A percentile compares a stretch with the other conserved stretches of the same genome.
Conservation (phyloP, 2,888 invertebrate genomes). For the Sepioteuthis lessoniana region DNA sequence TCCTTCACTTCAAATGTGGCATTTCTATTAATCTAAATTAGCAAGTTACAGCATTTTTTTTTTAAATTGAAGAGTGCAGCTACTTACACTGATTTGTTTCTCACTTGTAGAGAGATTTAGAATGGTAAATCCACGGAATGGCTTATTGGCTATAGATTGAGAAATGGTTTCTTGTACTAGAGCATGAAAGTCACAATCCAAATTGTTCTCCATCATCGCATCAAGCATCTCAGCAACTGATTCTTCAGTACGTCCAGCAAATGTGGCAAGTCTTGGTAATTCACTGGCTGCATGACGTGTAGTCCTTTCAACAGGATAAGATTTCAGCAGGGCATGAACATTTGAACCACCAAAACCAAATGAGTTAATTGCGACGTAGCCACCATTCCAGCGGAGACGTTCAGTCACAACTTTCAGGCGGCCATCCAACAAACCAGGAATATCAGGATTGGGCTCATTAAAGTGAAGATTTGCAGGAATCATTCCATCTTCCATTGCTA, state of each 20-base stretch:
- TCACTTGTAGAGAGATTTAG: conserved; percentile 78
- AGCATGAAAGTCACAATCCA: conserved; percentile 69
- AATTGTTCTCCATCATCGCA: conserved; percentile 80
- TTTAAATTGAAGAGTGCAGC: too few species aligned
- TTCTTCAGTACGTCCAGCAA: conserved; percentile 89
- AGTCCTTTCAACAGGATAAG: conserved; percentile 69
- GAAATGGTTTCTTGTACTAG: conserved; percentile 69
- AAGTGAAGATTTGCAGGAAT: conserved; percentile 95
- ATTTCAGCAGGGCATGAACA: conserved; percentile 76
- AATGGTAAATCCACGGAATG: conserved; percentile 87
- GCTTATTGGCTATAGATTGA: conserved; percentile 82
- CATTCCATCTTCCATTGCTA: conserved; percentile 92
- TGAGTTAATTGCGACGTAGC: conserved; percentile 93
- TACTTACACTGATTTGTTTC: not conserved
- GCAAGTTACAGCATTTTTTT: too few species aligned
- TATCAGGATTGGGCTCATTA: conserved; percentile 88
- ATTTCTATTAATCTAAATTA: too few species aligned
- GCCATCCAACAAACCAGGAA: conserved; percentile 92
- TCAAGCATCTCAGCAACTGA: conserved; percentile 84
- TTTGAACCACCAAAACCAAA: conserved; percentile 95
- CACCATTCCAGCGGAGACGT: conserved; percentile 89
- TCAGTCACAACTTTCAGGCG: conserved; percentile 89
- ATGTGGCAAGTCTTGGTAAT: conserved; percentile 83
- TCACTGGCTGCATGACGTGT: conserved; percentile 73
- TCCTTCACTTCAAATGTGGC: too few species aligned